Evolutionary conservation across 2,797 vertebrate species (phyloP).

Genomic region (Amazona finschi): DNA sequence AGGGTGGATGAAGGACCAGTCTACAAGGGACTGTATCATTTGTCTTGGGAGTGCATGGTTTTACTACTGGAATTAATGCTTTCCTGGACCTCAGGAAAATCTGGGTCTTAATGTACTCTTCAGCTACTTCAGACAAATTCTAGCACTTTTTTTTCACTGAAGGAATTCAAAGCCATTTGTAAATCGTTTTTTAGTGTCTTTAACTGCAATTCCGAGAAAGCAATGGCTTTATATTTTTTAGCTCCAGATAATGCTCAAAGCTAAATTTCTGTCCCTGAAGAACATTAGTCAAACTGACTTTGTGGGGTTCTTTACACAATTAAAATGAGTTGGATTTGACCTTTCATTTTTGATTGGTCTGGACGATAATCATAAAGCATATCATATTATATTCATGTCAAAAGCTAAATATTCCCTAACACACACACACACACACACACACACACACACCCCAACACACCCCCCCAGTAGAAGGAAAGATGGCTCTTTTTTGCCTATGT

Average conservation of each 20-base stretch:
- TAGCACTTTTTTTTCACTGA: not conserved
- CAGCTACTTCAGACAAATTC: slow-evolving; percentile 12
- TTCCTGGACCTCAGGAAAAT: slow-evolving; percentile 8
- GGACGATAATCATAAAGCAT: slow-evolving; percentile 42
- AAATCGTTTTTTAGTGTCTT: slow-evolving; percentile 40
- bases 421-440: too few relatives aligned
- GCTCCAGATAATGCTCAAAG: slow-evolving; percentile 37
- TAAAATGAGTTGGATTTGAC: slow-evolving; percentile 42
- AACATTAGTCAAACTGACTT: slow-evolving; percentile 51
- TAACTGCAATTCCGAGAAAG: slow-evolving; percentile 36
- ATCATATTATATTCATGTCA: slow-evolving; percentile 50
- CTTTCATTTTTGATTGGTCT: slow-evolving; percentile 60
- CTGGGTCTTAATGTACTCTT: slow-evolving; percentile 31
- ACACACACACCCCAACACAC: not conserved
- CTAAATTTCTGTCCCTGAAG: slow-evolving; percentile 42
- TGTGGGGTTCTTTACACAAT: slow-evolving; percentile 19
- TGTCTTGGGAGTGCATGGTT: not conserved
- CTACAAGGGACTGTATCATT: not conserved
- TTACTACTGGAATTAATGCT: not conserved
- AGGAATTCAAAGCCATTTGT: slow-evolving; percentile 45
- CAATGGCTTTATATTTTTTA: slow-evolving; percentile 25
- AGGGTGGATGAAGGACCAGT: not conserved
- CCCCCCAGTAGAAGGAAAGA: not conserved
- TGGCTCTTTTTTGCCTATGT: not conserved
- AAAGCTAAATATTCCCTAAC: slow-evolving; percentile 8